Evolutionary conservation across 2,797 vertebrate species (phyloP).

Genomic region (Sebastolobus altivelis): DNA sequence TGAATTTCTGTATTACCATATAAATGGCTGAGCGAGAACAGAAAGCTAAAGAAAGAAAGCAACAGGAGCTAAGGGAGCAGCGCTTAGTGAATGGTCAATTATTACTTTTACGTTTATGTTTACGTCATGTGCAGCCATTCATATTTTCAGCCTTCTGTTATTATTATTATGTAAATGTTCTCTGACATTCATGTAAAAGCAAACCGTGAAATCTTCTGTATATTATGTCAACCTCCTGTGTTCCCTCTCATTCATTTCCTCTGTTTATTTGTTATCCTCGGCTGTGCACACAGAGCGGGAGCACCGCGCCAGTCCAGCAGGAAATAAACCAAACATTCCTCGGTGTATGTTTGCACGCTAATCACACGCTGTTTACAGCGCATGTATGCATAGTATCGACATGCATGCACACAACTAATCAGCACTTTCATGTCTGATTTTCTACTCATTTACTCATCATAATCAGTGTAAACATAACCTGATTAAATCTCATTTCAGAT

Average conservation of each 20-base stretch:
- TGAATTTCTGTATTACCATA: no score
- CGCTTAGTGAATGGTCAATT: background rate
- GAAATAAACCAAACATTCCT: background rate
- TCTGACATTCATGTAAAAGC: background rate
- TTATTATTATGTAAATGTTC: background rate
- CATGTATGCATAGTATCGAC: background rate
- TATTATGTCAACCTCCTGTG: background rate
- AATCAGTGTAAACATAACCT: background rate
- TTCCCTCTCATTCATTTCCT: background rate
- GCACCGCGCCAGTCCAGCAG: background rate
- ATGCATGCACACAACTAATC: conserved; percentile 4
- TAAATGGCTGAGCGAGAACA: no score
- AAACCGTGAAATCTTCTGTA: background rate
- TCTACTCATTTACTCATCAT: background rate
- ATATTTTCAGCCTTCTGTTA: conserved; percentile 1
- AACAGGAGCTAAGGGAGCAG: background rate
- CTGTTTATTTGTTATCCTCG: background rate
- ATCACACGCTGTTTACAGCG: conserved; percentile 24
- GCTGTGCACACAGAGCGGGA: background rate
- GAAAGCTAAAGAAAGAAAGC: background rate
- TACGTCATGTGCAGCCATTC: background rate
- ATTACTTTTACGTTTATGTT: background rate
- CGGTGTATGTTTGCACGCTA: background rate
- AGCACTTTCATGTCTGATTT: background rate
- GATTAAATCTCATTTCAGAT: background rate